phyloP scores from a whole-genome alignment of 2,888 invertebrate genomes.

The Chloroclysta siterata region DNA sequence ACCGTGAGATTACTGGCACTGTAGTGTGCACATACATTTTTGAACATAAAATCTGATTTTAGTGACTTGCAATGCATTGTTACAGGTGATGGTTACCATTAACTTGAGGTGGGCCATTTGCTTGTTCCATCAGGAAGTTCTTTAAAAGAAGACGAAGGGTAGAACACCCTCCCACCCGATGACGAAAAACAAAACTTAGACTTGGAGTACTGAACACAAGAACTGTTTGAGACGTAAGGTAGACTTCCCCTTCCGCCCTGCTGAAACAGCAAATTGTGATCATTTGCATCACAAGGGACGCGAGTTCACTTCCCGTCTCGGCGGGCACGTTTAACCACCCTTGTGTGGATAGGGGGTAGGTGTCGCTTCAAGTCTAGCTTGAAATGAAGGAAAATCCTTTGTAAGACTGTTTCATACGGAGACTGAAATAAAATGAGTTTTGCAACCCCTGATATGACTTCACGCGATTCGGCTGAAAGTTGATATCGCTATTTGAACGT shows the following conservation, averaged over 20 bases:
- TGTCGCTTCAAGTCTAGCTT: constrained; percentile 15
- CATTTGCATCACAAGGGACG: constrained; percentile 61
- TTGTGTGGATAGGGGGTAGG: constrained; percentile 20
- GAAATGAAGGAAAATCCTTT: constrained; percentile 23
- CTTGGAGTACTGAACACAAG: constrained; percentile 3
- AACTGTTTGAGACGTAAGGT: constrained; percentile 28
- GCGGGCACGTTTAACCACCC: constrained; percentile 34
- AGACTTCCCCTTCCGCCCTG: constrained; percentile 21
- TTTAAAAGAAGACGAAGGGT: no score
- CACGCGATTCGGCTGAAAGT: no score
- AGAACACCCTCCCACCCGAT: no score
- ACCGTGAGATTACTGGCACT: no score
- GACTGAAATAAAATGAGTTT: constrained; percentile 11
- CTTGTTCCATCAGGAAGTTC: no score
- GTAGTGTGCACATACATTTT: no score
- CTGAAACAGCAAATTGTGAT: constrained; percentile 51
- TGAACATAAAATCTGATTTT: no score
- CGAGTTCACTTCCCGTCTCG: constrained; percentile 45
- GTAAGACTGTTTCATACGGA: constrained; percentile 15
- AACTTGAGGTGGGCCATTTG: no score
- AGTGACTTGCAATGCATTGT: no score
- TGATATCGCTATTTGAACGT: no score
- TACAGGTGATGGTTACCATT: no score
- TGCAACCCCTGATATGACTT: background rate
- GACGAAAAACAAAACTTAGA: no score